Evolutionary conservation across 1,140 invertebrate species (phyloP), one percentile per base, ranked within the genome.

Genomic region (Lasioglossum albipes): DNA sequence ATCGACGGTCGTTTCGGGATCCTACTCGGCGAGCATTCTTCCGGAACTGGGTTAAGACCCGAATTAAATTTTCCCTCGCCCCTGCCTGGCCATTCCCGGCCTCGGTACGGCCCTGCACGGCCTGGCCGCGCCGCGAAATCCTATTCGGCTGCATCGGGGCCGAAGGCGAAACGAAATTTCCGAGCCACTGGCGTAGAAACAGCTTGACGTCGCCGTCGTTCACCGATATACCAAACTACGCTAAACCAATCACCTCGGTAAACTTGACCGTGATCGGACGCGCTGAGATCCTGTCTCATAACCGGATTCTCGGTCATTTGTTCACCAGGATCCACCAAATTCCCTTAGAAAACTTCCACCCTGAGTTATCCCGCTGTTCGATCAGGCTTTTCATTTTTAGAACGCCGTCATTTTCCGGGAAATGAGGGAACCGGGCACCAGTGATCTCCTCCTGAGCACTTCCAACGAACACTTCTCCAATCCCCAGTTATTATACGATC

Each of bases 21-120:
- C 36, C 16, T 79, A 31, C 67, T 68, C 69, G 62, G 57, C n/a
- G 70, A 52, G 79, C 87, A 83, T 85, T 86, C 82, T 89, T 84
- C 87, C 67, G 72, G 71, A 89, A 89, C 66, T 83, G 76, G 86
- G 85, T 87, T 87, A 87, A 87, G 80, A 85, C 75, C 54, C 45
- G 86, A 86, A 85, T 84, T 84, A 82, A 87, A 87, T 87, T 83
- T 85, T 57, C 69, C 61, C 59, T 65, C 64, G 45, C 2, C 36
- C 42, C 13, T 27, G 67, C 66, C 16, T 13, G 45, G 45, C 45
- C 45, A 10, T 10, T 3, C 45, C 45, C 45, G 45, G 10, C 45
- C 45, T 13, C 3, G 45, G 45, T 13, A 10, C 45, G 45, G 0
- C 45, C 45, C 45, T 10, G 2, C 45, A 10, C 10, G 12, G 10